These are phyloP conservation scores for Thyatira batis DNA, from an alignment of 2,888 invertebrate species.

Conservation along the genomic window DNA sequence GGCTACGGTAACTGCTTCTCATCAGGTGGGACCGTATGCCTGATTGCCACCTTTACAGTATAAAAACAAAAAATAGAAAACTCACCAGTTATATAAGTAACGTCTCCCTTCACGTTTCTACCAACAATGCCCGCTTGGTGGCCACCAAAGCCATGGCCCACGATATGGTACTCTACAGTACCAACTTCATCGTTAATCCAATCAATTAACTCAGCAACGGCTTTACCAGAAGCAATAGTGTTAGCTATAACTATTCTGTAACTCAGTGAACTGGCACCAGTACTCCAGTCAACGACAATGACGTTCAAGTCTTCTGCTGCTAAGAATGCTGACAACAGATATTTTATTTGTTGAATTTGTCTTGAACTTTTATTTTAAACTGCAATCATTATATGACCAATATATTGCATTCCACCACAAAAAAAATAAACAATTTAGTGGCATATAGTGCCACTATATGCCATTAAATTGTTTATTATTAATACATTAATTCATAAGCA, in stretches of 20 bases:
- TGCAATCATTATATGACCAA: too few relatives aligned
- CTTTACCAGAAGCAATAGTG: slow-evolving; percentile 49
- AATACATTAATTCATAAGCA: too few relatives aligned
- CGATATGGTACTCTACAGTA: slow-evolving; percentile 50
- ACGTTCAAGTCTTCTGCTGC: slow-evolving; percentile 60
- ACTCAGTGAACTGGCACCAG: slow-evolving; percentile 43
- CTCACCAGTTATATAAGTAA: slow-evolving; percentile 61
- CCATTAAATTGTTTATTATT: too few relatives aligned
- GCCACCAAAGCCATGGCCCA: slow-evolving; percentile 62
- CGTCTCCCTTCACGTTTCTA: slow-evolving; percentile 46
- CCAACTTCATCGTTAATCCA: slow-evolving; percentile 51
- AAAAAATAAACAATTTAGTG: too few relatives aligned
- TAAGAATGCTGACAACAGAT: slow-evolving; percentile 45
- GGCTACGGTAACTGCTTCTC: too few relatives aligned
- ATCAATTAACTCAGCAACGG: slow-evolving; percentile 53
- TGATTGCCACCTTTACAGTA: too few relatives aligned
- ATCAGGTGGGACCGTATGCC: too few relatives aligned
- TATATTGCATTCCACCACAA: too few relatives aligned
- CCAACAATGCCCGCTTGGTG: slow-evolving; percentile 62
- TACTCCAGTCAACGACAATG: slow-evolving; percentile 65
- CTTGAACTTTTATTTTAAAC: not conserved
- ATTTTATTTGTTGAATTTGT: not conserved
- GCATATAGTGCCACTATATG: too few relatives aligned
- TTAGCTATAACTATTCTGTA: slow-evolving; percentile 48
- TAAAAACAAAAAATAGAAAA: not conserved